Evolutionary conservation across 2,797 vertebrate species (phyloP).

Genomic region (Rhyacichthys aspro): DNA sequence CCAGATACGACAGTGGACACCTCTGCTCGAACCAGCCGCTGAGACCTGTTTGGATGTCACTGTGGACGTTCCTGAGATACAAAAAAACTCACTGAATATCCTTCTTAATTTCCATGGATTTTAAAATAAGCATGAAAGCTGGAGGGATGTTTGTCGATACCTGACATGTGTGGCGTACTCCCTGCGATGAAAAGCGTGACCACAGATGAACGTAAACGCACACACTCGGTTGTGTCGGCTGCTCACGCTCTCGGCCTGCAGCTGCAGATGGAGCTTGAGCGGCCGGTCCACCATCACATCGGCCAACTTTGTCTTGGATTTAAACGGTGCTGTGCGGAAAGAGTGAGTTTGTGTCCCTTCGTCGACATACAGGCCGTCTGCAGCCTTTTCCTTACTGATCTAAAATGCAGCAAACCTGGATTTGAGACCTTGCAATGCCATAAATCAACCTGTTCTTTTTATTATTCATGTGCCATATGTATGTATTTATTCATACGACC

Average conservation of each 20-base stretch:
- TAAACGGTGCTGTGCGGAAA: conserved; percentile 87
- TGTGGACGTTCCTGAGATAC: conserved; percentile 84
- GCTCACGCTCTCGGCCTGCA: conserved; percentile 87
- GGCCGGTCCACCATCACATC: conserved; percentile 76
- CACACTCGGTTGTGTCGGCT: conserved; percentile 90
- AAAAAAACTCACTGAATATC: no score
- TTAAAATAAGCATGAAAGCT: no score
- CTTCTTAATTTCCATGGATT: no score
- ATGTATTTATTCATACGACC: conserved; percentile 29
- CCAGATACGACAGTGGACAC: conserved; percentile 92
- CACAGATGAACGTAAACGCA: conserved; percentile 90
- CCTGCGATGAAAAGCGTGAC: conserved; percentile 88
- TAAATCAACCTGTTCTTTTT: no score
- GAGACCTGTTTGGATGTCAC: conserved; percentile 89
- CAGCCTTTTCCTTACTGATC: conserved; percentile 84
- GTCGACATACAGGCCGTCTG: conserved; percentile 85
- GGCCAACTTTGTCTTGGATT: conserved; percentile 77
- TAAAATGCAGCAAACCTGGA: conserved; percentile 21
- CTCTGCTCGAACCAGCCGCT: conserved; percentile 92
- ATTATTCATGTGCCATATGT: background rate
- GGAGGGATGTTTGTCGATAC: conserved; percentile 29
- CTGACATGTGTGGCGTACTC: conserved; percentile 90
- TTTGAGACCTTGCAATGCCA: no score
- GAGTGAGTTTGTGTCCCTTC: conserved; percentile 90
- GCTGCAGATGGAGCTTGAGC: conserved; percentile 83